Evolutionary conservation across 1,140 invertebrate species (phyloP).

Genomic region (Zophobas morio): DNA sequence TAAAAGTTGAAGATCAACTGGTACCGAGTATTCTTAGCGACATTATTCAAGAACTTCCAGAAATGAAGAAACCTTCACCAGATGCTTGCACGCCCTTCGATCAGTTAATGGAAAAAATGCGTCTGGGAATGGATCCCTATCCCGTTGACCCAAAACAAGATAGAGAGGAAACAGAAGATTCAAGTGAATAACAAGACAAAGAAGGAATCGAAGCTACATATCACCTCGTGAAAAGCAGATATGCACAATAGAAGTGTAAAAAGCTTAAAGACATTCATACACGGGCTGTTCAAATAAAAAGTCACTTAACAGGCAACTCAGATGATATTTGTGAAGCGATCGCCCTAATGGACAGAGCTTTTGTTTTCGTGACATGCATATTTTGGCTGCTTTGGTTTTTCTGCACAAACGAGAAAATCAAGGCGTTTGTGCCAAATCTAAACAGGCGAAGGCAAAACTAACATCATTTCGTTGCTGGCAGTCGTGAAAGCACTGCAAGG

Average conservation of each 20-base stretch:
- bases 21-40: neutral
- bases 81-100: neutral
- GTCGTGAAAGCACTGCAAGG: too few relatives aligned
- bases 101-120: neutral
- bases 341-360: neutral
- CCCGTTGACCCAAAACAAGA: neutral
- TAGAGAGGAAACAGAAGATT: too few relatives aligned
- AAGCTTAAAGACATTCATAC: neutral
- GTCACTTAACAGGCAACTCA: neutral
- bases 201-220: neutral
- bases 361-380: constrained; percentile 1
- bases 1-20: neutral
- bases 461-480: too few relatives aligned
- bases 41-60: neutral
- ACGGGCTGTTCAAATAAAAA: constrained; percentile 1
- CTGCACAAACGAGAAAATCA: neutral
- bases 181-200: neutral
- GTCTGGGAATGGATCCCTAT: neutral
- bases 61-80: neutral
- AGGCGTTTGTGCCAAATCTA: too few relatives aligned
- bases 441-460: too few relatives aligned
- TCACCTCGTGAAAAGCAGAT: neutral
- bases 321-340: constrained; percentile 21
- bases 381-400: constrained; percentile 4
- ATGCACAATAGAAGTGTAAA: neutral